Percentiles rank a stretch among this genome's conserved stretches.
Evolutionary conservation across 2,113 vertebrate genomes (phyloP).

Genomic region (Harpagus bidentatus): DNA sequence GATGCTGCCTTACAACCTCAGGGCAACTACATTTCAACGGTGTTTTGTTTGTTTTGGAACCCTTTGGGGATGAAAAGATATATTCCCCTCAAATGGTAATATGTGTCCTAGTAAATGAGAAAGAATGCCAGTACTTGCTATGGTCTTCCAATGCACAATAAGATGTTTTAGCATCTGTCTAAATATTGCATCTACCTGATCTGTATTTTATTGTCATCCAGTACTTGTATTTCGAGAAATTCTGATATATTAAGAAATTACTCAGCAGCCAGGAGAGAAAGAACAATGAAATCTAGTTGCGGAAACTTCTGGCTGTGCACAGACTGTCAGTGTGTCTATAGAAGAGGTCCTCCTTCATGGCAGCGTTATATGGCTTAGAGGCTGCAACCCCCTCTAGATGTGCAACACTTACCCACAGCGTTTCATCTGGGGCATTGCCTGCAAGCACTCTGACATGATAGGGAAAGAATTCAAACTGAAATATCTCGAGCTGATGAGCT

Average conservation of each 20-base stretch:
- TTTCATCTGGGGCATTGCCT: not conserved
- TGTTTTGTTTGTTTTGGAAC: not conserved
- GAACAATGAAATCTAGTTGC: not conserved
- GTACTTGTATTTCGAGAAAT: not conserved
- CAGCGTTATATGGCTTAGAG: not conserved
- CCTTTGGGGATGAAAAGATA: not conserved
- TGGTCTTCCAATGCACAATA: not conserved
- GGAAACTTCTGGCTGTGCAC: not conserved
- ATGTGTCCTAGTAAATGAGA: not conserved
- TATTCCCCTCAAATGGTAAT: not conserved
- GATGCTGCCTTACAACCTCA: not conserved
- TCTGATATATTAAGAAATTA: not conserved
- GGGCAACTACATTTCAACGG: not conserved
- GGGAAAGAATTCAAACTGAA: not conserved
- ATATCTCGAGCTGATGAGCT: not conserved
- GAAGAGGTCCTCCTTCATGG: not conserved
- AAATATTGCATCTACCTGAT: not conserved
- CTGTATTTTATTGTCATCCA: not conserved
- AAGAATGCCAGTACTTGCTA: not conserved
- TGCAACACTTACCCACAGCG: accelerated
- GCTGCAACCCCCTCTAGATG: not conserved
- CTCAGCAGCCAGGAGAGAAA: not conserved
- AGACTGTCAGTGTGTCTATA: not conserved
- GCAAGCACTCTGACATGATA: not conserved
- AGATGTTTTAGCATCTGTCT: not conserved